Evolutionary conservation across 2,113 vertebrate genomes (phyloP).

Genomic region (Callospermophilus lateralis): DNA sequence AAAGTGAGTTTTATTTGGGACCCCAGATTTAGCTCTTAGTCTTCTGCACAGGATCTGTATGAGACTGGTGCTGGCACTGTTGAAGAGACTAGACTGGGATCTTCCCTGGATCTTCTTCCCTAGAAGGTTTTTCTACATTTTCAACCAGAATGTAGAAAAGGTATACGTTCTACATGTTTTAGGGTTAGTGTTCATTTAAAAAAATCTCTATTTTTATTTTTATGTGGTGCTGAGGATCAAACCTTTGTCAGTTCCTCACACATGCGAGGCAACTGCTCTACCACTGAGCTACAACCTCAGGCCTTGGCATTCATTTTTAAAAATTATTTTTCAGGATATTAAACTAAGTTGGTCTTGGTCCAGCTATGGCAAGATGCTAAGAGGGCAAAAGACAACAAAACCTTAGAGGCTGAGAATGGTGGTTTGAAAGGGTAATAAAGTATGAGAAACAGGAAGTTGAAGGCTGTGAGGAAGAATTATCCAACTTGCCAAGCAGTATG

Average conservation of each 20-base stretch:
- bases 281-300: too few species aligned
- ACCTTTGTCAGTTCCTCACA: too few species aligned
- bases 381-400: conserved; percentile 16
- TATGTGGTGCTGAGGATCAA: too few species aligned
- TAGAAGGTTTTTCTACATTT: neutral
- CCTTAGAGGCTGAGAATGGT: neutral
- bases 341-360: conserved; percentile 2
- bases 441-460: neutral
- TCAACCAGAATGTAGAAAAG: neutral
- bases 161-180: neutral
- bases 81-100: conserved; percentile 17
- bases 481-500: neutral
- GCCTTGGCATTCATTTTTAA: neutral
- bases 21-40: conserved; percentile 12
- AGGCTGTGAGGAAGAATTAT: neutral
- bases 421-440: neutral
- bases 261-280: too few species aligned
- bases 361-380: conserved; percentile 1
- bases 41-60: neutral
- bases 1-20: conserved; percentile 84
- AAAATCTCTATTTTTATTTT: too few species aligned
- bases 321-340: neutral
- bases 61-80: neutral
- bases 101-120: neutral
- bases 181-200: neutral